Percentiles rank a stretch among this genome's conserved stretches.
Conservation (phyloP, 2,113 vertebrate species). For the Limnothrissa miodon region DNA sequence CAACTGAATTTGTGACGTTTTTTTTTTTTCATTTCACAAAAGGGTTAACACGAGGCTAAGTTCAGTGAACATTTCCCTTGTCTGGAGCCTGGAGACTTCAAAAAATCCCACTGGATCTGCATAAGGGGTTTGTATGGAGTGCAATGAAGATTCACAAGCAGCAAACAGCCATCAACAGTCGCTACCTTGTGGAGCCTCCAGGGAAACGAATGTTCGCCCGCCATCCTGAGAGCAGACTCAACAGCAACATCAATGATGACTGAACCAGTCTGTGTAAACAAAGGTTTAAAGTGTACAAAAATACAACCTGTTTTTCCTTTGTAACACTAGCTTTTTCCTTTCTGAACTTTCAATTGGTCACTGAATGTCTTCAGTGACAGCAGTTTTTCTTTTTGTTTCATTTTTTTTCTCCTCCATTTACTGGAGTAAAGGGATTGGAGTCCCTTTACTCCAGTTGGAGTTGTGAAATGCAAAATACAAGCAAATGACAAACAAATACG, state of each 20-base stretch:
- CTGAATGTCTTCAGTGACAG: neutral
- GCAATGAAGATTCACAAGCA: neutral
- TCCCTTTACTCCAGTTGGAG: too few species aligned
- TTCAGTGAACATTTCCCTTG: neutral
- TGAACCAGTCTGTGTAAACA: neutral
- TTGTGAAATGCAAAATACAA: neutral
- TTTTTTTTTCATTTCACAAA: neutral
- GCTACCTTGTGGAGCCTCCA: neutral
- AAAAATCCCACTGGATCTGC: neutral
- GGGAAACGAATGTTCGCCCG: neutral
- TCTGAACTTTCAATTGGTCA: neutral
- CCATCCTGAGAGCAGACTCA: neutral
- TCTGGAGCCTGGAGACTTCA: neutral
- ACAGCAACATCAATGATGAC: neutral
- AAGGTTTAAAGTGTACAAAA: neutral
- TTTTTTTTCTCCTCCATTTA: neutral
- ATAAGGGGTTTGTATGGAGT: neutral
- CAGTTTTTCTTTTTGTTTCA: neutral
- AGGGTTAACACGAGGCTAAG: neutral
- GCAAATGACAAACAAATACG: neutral
- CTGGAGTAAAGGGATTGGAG: neutral
- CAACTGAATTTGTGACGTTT: neutral
- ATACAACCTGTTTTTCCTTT: neutral
- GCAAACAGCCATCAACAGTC: neutral
- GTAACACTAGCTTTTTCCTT: neutral